Conservation (phyloP, 2,113 vertebrate species). For the Nannospalax galili region DNA sequence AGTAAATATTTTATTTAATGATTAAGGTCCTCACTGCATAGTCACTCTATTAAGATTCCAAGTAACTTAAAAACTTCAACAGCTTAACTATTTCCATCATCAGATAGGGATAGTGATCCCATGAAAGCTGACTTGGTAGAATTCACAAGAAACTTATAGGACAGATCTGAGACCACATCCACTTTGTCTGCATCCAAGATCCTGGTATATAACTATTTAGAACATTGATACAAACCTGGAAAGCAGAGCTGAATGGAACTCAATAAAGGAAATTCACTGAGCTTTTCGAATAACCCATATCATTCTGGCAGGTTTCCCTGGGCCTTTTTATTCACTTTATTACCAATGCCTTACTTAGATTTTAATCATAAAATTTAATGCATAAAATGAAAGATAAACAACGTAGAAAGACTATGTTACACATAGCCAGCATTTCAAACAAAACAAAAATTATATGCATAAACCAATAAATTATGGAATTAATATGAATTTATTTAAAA, state of each 20-base stretch:
- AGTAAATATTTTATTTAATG: not conserved
- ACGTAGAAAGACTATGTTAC: not conserved
- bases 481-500: not conserved
- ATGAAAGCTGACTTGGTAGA: not conserved
- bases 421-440: not conserved
- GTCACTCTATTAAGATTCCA: not conserved
- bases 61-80: not conserved
- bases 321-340: conserved; percentile 4
- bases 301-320: not conserved
- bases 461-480: not conserved
- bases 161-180: not conserved
- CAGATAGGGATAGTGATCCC: no score
- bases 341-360: conserved; percentile 25
- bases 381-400: not conserved
- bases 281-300: not conserved
- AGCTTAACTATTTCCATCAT: not conserved
- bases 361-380: not conserved
- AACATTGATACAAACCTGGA: not conserved
- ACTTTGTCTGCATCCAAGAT: not conserved
- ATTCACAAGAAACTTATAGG: not conserved
- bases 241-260: not conserved
- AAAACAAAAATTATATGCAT: not conserved
- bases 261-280: not conserved
- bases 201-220: not conserved
- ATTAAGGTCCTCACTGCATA: not conserved